Evolutionary conservation across 2,888 invertebrate genomes (phyloP).

Genomic region (Gymnoscelis rufifasciata): DNA sequence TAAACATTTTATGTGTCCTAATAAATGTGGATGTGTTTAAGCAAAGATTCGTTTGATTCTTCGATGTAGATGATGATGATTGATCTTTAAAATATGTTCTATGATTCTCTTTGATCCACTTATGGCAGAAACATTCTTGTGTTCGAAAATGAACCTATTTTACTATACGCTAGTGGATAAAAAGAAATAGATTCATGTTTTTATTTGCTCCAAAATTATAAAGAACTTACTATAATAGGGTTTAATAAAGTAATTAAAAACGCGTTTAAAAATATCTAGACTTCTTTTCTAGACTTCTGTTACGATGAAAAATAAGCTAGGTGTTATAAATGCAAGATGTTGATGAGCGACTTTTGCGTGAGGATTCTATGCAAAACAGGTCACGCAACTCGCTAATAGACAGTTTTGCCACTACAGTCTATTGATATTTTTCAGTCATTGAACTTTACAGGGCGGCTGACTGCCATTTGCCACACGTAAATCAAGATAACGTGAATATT

Average conservation of each 20-base stretch:
- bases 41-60: constrained; percentile 29
- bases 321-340: no score
- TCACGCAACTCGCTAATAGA: not conserved
- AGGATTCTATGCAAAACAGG: not conserved
- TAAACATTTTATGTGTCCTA: constrained; percentile 59
- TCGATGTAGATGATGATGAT: not conserved
- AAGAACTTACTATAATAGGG: no score
- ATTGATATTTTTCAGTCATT: not conserved
- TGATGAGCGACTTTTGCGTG: not conserved
- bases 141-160: no score
- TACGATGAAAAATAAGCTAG: no score
- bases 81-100: not conserved
- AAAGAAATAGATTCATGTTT: no score
- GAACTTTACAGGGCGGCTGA: not conserved
- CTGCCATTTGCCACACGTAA: not conserved
- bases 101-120: not conserved
- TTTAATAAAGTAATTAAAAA: no score
- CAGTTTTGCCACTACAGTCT: not conserved
- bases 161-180: no score
- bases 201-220: no score
- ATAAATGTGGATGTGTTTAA: constrained; percentile 37
- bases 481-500: not conserved
- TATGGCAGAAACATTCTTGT: not conserved
- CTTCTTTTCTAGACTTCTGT: no score
- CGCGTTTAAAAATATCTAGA: no score